Base-by-base conservation (phyloP, 2,888 invertebrate species). In the Drosophila lacicola region DNA sequence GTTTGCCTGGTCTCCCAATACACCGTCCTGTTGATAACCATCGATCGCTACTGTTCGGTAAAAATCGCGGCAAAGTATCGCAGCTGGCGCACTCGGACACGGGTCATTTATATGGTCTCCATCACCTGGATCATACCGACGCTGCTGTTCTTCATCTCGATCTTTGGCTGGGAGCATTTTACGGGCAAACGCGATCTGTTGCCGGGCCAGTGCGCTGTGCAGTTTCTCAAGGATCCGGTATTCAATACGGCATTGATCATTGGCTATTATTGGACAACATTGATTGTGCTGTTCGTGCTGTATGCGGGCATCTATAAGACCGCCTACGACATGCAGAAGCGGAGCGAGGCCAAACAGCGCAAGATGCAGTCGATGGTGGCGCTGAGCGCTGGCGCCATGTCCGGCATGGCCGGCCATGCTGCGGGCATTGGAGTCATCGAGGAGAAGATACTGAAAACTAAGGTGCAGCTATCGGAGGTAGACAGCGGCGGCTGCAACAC, bases 91-190 rank as follows among this genome's bases (percentile, higher is more conserved):
- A 98, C 99, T 4, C 97, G 98, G 90, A 96, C 96, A 73, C 95
- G 97, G 82, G 98, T 99, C 13, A 95, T 98, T 70, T 96, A 97
- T 94, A 98, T 99, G 97, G 97, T 99, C 2, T 96, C 97, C 4
- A 96, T 98, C 46, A 98, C 98, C 0, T 99, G 99, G 99, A 96
- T 98, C 58, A 96, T 99, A 82, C 99, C 99, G 49, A 97, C 98
- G 1, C 93, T 98, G 64, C 93, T 99, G 10, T 99, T 99, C 93
- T 99, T 99, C 93, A 98, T 98, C 78, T 98, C 98, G 73, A 99
- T 99, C 80, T 98, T 99, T 90, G 99, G 99, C 45, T 99, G 99
- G 98, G 99, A 99, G 91, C 98, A 98, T 92, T 99, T 99, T 90
- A 96, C 98, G 47, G 99, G 99, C 19, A 96, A 96, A 90, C 94